phyloP scores from a whole-genome alignment of 2,888 invertebrate species.

The Epinotia ramella region DNA sequence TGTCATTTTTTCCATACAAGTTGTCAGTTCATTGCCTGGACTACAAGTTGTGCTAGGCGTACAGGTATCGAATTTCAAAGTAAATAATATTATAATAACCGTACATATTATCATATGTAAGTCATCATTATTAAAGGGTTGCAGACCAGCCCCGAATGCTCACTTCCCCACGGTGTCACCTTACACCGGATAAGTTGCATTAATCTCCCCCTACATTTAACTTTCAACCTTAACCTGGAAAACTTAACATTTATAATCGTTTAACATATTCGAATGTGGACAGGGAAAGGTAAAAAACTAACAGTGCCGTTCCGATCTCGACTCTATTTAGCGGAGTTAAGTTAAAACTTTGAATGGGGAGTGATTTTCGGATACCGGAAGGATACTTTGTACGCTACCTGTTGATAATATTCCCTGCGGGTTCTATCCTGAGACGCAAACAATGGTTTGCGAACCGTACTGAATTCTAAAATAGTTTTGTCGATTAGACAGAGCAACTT shows the following conservation, averaged over 20 bases:
- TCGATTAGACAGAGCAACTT: conserved; percentile 58
- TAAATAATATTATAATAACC: conserved; percentile 55
- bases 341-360: conserved; percentile 50
- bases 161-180: conserved; percentile 80
- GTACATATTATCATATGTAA: conserved; percentile 37
- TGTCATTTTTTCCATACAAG: too few species aligned
- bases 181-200: conserved; percentile 80
- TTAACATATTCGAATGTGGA: conserved; percentile 22
- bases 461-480: conserved; percentile 74
- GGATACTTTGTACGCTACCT: conserved; percentile 81
- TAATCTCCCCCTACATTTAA: conserved; percentile 47
- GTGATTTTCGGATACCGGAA: conserved; percentile 73
- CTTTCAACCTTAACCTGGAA: conserved; percentile 49
- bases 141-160: conserved; percentile 47
- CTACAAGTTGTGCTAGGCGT: too few species aligned
- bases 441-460: conserved; percentile 64
- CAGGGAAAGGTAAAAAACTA: conserved; percentile 24
- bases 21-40: too few species aligned
- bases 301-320: conserved; percentile 45
- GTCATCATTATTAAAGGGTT: conserved; percentile 41
- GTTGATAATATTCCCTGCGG: conserved; percentile 80
- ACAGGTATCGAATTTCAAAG: conserved; percentile 54
- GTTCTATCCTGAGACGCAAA: conserved; percentile 61
- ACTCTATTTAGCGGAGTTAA: conserved; percentile 51
- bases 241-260: conserved; percentile 47